Percentiles rank a stretch among this genome's conserved stretches.
Evolutionary conservation across 2,113 vertebrate species (phyloP).

Genomic region (Salvelinus alpinus): DNA sequence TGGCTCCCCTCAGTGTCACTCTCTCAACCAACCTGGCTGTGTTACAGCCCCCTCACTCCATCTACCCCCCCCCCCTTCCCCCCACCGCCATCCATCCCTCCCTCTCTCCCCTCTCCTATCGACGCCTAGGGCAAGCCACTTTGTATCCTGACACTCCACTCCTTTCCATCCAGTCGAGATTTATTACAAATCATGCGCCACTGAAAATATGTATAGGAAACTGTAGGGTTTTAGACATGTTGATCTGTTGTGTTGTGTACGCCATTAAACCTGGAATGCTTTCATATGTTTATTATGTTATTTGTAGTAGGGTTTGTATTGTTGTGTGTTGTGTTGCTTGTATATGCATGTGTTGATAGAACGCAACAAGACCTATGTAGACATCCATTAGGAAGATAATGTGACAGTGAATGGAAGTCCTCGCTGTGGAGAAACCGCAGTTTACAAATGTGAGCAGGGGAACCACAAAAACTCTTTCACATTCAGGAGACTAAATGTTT

Average conservation of each 20-base stretch:
- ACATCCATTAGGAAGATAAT: background rate
- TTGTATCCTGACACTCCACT: slow-evolving; percentile 4
- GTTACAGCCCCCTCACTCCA: background rate
- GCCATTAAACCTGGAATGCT: background rate
- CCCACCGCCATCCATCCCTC: background rate
- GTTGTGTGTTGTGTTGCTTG: too few species aligned
- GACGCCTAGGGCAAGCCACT: background rate
- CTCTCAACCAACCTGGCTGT: background rate
- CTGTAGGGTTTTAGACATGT: background rate
- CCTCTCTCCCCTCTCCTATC: background rate
- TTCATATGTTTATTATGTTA: too few species aligned
- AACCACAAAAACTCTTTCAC: slow-evolving; percentile 21
- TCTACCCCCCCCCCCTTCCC: background rate
- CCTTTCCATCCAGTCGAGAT: background rate
- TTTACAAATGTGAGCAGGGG: background rate
- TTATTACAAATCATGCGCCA: background rate
- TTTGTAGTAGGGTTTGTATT: too few species aligned
- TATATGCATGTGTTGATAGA: too few species aligned
- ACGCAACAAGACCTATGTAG: too few species aligned
- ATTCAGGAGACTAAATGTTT: slow-evolving; percentile 73
- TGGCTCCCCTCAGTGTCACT: slow-evolving; percentile 13
- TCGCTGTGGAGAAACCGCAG: background rate
- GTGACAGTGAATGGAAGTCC: background rate
- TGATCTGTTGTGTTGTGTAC: too few species aligned
- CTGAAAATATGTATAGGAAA: background rate